Evolutionary conservation across 2,888 invertebrate genomes (phyloP), one percentile per base, ranked within the genome.

Genomic region (Aradus depressus): DNA sequence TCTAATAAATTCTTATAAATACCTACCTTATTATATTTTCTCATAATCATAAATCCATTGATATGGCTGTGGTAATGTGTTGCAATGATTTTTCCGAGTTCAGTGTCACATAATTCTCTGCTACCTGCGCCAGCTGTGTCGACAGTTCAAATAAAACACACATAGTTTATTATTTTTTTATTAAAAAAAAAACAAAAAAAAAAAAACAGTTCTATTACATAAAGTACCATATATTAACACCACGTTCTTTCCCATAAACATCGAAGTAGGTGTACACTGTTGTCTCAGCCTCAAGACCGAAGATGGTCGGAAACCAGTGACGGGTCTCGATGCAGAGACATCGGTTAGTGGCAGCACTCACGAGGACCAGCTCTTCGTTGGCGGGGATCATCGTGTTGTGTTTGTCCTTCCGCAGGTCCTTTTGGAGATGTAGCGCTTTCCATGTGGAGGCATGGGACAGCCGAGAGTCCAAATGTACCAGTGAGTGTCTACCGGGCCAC

Each of bases 261-360:
- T 44, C 35, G 22, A 21, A 26, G 21, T 47, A 47, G 26, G 35
- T 23, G 14, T 26, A 47, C 10, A 38, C 47, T 5, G 47, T 47
- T 2, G 47, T 38, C 28, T 47, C 47, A 6, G 37, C 37, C 28
- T 47, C 47, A 2, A 37, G 21, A 2, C 38, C 47, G 47, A 47
- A 47, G 22, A 47, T 22, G 1, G 47, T 47, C n/a, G 37, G 25
- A 12, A 47, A 47, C 47, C 47, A 47, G 26, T 19, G 28, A 3
- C 38, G 25, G 3, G 47, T 47, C 32, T 47, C 47, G 19, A 25
- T 25, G 47, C 37, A 35, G 5, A 47, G 47, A n/a, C 25, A 31
- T 14, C 47, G 23, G 38, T 47, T 47, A 16, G 38, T 10, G 21
- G 25, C 38, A 8, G 47, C 38, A 32, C 47, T 47, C 12, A 21